These are phyloP conservation scores for Scolopax rusticola DNA, from an alignment of 2,797 vertebrate genomes.

Conservation along the genomic window DNA sequence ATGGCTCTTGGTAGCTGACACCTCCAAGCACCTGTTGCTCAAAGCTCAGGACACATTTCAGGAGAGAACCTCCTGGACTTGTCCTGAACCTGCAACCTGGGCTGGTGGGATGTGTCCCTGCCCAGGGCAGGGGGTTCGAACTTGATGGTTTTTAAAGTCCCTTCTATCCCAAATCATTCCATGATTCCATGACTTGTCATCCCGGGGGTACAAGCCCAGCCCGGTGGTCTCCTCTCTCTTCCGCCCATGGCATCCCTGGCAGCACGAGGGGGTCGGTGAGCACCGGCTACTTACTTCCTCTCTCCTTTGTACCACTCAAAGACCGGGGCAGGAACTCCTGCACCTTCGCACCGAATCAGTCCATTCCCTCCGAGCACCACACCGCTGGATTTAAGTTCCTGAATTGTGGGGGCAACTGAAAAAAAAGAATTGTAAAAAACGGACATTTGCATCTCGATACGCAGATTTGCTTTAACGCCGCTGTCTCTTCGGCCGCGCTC, in stretches of 20 bases:
- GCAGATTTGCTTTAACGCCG: not conserved
- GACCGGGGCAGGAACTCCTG: slow-evolving; percentile 90
- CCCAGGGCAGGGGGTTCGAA: too few relatives aligned
- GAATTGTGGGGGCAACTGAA: slow-evolving; percentile 94
- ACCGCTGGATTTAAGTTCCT: slow-evolving; percentile 94
- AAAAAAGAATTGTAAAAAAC: slow-evolving; percentile 64
- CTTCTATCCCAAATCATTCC: too few relatives aligned
- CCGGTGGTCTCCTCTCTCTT: not conserved
- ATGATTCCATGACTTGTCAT: too few relatives aligned
- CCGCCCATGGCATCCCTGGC: not conserved
- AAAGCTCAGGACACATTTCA: fast-evolving
- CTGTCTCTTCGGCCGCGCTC: not conserved
- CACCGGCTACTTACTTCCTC: slow-evolving; percentile 89
- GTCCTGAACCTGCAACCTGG: too few relatives aligned
- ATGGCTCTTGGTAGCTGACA: fast-evolving
- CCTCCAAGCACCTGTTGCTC: fast-evolving
- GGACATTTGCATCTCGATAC: slow-evolving; percentile 17
- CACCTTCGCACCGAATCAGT: slow-evolving; percentile 94
- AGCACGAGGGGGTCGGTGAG: not conserved
- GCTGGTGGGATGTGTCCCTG: too few relatives aligned
- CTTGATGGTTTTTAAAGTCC: too few relatives aligned
- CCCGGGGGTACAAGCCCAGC: not conserved
- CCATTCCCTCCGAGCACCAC: slow-evolving; percentile 90
- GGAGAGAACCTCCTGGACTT: not conserved
- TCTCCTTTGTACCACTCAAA: slow-evolving; percentile 99